A percentile compares a stretch with the other conserved stretches of the same genome.
Conservation (phyloP, 2,888 invertebrate genomes). For the Lacanobia oleracea region DNA sequence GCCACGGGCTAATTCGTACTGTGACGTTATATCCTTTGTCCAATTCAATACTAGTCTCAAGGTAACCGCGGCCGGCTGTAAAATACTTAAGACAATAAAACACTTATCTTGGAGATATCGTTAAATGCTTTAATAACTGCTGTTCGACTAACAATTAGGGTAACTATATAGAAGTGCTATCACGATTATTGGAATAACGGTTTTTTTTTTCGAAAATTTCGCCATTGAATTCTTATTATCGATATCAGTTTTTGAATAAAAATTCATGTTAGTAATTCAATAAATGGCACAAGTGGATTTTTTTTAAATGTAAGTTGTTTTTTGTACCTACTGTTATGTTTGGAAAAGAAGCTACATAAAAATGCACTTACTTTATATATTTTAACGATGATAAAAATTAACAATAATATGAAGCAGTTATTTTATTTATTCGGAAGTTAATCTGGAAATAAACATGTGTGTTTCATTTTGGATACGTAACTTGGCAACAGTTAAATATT, state of each 20-base stretch:
- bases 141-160: conserved; percentile 41
- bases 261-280: neutral
- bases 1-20: conserved; percentile 70
- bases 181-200: conserved; percentile 27
- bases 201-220: neutral
- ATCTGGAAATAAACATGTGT: too few relatives aligned
- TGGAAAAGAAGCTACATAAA: neutral
- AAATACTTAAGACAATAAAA: conserved; percentile 66
- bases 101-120: conserved; percentile 53
- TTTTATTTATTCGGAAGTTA: too few relatives aligned
- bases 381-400: too few relatives aligned
- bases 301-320: conserved; percentile 2
- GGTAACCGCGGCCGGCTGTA: conserved; percentile 63
- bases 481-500: neutral
- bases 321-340: neutral
- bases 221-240: neutral
- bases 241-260: neutral
- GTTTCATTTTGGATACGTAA: neutral
- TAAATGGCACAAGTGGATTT: conserved; percentile 5
- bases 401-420: too few relatives aligned
- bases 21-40: conserved; percentile 74
- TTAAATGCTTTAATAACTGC: conserved; percentile 47
- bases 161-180: conserved; percentile 10
- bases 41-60: conserved; percentile 73
- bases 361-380: neutral